These are phyloP conservation scores for Nyctereutes procyonoides DNA, from an alignment of 2,113 vertebrate genomes.

Conservation along the genomic window DNA sequence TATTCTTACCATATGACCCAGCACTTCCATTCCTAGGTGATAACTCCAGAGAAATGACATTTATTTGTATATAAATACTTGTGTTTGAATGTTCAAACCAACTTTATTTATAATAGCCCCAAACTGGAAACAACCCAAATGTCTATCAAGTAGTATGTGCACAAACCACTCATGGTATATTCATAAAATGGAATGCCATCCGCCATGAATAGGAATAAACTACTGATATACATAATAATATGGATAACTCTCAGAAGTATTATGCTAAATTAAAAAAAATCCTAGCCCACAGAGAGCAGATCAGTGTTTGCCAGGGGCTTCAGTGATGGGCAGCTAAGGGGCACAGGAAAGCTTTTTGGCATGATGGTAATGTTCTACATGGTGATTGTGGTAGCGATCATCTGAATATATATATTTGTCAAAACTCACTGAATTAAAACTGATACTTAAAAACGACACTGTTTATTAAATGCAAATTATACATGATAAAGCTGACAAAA, in stretches of 20 bases:
- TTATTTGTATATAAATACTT: background rate
- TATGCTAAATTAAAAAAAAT: background rate
- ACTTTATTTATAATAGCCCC: background rate
- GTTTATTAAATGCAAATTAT: background rate
- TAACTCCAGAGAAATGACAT: background rate
- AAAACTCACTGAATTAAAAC: background rate
- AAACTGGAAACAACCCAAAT: background rate
- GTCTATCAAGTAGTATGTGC: background rate
- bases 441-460: background rate
- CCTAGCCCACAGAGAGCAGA: background rate
- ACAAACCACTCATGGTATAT: background rate
- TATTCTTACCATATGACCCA: background rate
- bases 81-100: background rate
- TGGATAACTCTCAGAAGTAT: background rate
- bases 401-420: background rate
- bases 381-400: background rate
- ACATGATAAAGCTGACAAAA: background rate
- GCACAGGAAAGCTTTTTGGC: background rate
- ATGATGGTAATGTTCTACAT: background rate
- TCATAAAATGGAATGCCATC: conserved; percentile 32
- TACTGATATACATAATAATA: background rate
- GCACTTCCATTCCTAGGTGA: background rate
- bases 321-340: background rate
- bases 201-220: background rate
- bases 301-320: background rate